Percentiles rank a stretch among this genome's conserved stretches.
phyloP scores from a whole-genome alignment of 2,888 invertebrate species.

The Allacma fusca region DNA sequence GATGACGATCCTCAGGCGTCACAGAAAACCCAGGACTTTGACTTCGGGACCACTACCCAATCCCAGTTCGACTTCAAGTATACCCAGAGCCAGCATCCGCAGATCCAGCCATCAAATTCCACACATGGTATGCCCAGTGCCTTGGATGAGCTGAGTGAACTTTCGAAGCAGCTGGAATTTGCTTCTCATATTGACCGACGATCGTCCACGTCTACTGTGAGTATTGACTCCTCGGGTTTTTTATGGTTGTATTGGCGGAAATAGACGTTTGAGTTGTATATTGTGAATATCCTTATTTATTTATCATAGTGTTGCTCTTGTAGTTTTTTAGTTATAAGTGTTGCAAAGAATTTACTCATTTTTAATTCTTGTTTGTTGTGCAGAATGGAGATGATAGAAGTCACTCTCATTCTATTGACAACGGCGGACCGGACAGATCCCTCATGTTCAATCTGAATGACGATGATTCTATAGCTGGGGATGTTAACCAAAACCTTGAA shows the following conservation, averaged over 20 bases:
- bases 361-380: no score
- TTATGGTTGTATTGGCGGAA: background rate
- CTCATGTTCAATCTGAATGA: constrained; percentile 40
- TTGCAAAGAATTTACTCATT: no score
- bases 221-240: background rate
- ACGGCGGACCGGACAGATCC: constrained; percentile 14
- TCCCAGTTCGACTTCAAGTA: constrained; percentile 41
- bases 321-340: no score
- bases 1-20: constrained; percentile 29
- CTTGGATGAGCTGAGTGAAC: constrained; percentile 31
- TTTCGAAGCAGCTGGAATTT: constrained; percentile 31
- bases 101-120: constrained; percentile 19
- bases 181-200: constrained; percentile 31
- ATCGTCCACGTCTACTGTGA: constrained; percentile 39
- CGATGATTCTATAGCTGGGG: constrained; percentile 54
- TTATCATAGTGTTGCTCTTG: background rate
- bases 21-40: constrained; percentile 32
- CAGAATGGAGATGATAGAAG: constrained; percentile 41
- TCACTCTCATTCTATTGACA: constrained; percentile 32
- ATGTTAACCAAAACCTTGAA: constrained; percentile 72
- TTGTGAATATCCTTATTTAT: background rate
- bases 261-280: background rate
- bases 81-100: constrained; percentile 35
- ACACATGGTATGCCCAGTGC: constrained; percentile 1
- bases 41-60: constrained; percentile 39